phyloP scores from a whole-genome alignment of 2,888 invertebrate genomes.

The Eupithecia inturbata region DNA sequence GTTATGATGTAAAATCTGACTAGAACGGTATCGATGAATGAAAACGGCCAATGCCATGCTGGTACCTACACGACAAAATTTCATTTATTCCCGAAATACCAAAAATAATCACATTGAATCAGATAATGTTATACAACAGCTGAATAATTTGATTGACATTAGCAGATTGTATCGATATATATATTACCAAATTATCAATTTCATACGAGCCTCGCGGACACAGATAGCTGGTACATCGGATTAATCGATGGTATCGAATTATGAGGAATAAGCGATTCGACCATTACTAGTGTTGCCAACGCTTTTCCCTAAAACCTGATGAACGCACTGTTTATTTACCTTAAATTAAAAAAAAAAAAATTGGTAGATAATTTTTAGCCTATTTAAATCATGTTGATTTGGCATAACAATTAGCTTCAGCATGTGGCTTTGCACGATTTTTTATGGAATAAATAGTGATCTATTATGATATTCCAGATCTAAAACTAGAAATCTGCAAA shows the following conservation, averaged over 20 bases:
- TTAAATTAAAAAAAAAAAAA: too few relatives aligned
- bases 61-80: neutral
- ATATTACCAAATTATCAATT: constrained; percentile 33
- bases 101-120: constrained; percentile 2
- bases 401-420: neutral
- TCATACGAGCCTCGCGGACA: constrained; percentile 42
- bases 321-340: neutral
- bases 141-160: constrained; percentile 29
- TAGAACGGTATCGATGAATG: neutral
- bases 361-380: neutral
- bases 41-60: neutral
- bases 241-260: constrained; percentile 60
- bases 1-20: neutral
- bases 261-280: constrained; percentile 62
- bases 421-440: too few relatives aligned
- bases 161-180: constrained; percentile 8
- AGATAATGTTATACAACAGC: constrained; percentile 10
- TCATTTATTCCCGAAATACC: neutral
- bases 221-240: constrained; percentile 45
- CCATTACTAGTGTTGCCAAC: constrained; percentile 59
- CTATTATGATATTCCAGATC: too few relatives aligned
- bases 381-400: neutral
- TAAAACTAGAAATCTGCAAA: too few relatives aligned
- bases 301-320: neutral
- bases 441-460: too few relatives aligned